Conservation (phyloP, 2,888 invertebrate genomes). For the Ormia ochracea region DNA sequence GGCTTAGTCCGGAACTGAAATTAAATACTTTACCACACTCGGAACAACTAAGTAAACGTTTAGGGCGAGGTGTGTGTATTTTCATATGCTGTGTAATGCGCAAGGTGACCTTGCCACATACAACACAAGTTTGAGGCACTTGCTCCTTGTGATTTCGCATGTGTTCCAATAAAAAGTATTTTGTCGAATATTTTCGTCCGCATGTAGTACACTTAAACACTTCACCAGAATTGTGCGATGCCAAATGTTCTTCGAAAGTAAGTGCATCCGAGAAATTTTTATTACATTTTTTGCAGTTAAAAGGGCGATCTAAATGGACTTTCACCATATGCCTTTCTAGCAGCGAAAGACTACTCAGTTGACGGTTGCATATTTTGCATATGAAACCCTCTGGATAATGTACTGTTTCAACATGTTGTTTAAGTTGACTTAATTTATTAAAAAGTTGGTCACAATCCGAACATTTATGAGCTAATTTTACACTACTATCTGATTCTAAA, state of each 20-base stretch:
- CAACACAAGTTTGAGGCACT: constrained; percentile 62
- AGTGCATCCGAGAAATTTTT: constrained; percentile 59
- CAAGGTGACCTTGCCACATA: constrained; percentile 64
- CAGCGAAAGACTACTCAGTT: constrained; percentile 56
- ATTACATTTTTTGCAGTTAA: constrained; percentile 62
- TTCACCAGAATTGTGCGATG: constrained; percentile 54
- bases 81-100: constrained; percentile 66
- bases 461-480: constrained; percentile 65
- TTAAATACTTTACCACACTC: constrained; percentile 64
- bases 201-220: constrained; percentile 63
- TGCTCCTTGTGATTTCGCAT: constrained; percentile 61
- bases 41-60: constrained; percentile 61
- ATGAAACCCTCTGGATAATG: constrained; percentile 65
- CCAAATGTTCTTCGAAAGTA: constrained; percentile 61
- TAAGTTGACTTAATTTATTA: constrained; percentile 63
- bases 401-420: constrained; percentile 61
- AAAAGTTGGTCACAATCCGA: constrained; percentile 64
- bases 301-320: constrained; percentile 60
- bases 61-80: constrained; percentile 64
- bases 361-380: constrained; percentile 63
- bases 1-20: constrained; percentile 65
- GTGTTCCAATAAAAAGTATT: constrained; percentile 61
- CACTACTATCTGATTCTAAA: constrained; percentile 62
- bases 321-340: constrained; percentile 64
- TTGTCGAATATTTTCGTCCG: constrained; percentile 61